phyloP scores from a whole-genome alignment of 2,797 vertebrate genomes.

The Mormyrops attenuatus region DNA sequence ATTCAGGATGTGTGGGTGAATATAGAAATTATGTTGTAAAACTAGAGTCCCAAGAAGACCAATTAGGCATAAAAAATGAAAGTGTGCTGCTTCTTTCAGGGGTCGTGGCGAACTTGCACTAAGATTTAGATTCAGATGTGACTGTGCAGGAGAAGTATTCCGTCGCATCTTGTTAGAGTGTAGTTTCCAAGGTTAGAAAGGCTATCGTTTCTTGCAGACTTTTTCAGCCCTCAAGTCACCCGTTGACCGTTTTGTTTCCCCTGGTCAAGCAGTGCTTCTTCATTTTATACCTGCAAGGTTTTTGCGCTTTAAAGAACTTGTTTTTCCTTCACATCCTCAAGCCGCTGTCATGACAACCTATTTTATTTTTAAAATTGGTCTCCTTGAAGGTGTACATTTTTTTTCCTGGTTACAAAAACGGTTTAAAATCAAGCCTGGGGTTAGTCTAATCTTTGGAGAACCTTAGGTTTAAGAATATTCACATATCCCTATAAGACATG shows the following conservation, averaged over 20 bases:
- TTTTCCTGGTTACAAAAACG: conserved; percentile 51
- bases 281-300: conserved; percentile 39
- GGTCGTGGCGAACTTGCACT: neutral
- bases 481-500: conserved; percentile 55
- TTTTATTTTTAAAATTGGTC: conserved; percentile 57
- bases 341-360: conserved; percentile 54
- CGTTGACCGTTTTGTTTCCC: conserved; percentile 26
- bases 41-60: neutral
- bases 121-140: conserved; percentile 6
- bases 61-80: conserved; percentile 17
- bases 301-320: conserved; percentile 45
- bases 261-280: conserved; percentile 17
- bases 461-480: conserved; percentile 33
- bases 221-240: conserved; percentile 45
- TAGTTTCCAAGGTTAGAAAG: neutral
- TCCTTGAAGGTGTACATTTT: conserved; percentile 58
- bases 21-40: neutral
- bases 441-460: conserved; percentile 34
- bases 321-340: conserved; percentile 44
- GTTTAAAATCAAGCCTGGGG: conserved; percentile 50
- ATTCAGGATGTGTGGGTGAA: neutral
- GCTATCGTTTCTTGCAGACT: neutral
- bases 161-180: neutral
- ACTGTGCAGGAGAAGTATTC: neutral
- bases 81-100: neutral